Evolutionary conservation across 2,797 vertebrate genomes (phyloP), one percentile per base, ranked within the genome.

Genomic region (Coccyzus lansbergi): DNA sequence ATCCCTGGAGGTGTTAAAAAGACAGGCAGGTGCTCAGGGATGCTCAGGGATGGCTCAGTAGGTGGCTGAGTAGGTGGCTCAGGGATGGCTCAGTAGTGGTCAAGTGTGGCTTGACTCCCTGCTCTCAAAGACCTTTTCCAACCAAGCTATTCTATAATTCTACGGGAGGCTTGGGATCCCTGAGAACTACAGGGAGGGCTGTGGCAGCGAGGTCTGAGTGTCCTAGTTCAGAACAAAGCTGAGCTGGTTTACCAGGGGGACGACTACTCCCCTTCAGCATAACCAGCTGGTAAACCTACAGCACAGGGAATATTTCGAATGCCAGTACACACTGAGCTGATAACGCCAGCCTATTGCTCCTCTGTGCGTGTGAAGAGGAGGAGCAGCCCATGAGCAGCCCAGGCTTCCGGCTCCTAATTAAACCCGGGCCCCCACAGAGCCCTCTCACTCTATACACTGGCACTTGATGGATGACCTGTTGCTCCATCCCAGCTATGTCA

Each of bases 311-410:
- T 76, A 31, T 51, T 77, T 71, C 9, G 22, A 42, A 63, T 46
- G 56, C 62, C 42, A 5, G 3, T 1, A 46, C 34, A 18, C 38
- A 7, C 0, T 4, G 6, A 63, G 84, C 24, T 4, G 68, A 81
- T 83, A 78, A 55, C 2, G 0, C 29, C 0, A 1, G 34, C 4
- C 25, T 4, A 16, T 17, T 20, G 46, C 74, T 75, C n/a, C 63
- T 59, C 49, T 8, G 28, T 28, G 74, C 5, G 7, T 55, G 46
- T 2, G 8, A 48, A 22, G 64, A 62, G 88, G 4, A 22, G 88
- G 78, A 60, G 79, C 71, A 85, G 75, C 79, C 83, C 78, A 2
- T 13, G 42, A 44, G 42, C 15, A 44, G 42, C 42, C 15, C 19
- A 2, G 59, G 16, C 10, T 31, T 11, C 53, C 31, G 83, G 48